phyloP scores from a whole-genome alignment of 2,888 invertebrate genomes.

The Lottia gigantea region DNA sequence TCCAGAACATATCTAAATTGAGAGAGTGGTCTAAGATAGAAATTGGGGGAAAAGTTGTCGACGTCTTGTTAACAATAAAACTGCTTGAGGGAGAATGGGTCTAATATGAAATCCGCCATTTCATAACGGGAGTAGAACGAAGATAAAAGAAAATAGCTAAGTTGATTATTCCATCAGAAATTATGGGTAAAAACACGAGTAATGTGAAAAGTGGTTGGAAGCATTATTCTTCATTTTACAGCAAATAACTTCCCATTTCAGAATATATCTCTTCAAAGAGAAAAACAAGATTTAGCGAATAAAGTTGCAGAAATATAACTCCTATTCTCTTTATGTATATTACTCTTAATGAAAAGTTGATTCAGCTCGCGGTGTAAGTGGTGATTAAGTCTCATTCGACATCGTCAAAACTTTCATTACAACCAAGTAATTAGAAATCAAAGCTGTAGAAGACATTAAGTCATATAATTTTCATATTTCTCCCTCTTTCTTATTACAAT shows the following conservation, averaged over 20 bases:
- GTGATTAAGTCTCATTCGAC: too few relatives aligned
- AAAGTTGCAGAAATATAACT: neutral
- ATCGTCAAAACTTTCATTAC: neutral
- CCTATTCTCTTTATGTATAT: conserved; percentile 5
- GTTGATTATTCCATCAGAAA: conserved; percentile 2
- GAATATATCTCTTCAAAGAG: neutral
- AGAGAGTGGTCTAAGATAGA: too few relatives aligned
- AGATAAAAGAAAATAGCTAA: conserved; percentile 7
- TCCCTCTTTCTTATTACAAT: neutral
- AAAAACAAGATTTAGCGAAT: neutral
- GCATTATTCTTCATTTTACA: conserved; percentile 4
- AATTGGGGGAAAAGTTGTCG: too few relatives aligned
- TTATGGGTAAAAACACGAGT: neutral
- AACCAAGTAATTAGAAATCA: neutral
- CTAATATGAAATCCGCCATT: too few relatives aligned
- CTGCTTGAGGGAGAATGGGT: too few relatives aligned
- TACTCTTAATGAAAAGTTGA: neutral
- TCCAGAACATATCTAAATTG: too few relatives aligned
- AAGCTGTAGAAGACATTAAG: conserved; percentile 3
- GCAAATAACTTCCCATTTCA: too few relatives aligned
- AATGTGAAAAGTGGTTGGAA: conserved; percentile 1
- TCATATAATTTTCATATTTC: conserved; percentile 8
- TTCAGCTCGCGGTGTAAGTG: too few relatives aligned
- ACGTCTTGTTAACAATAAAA: too few relatives aligned
- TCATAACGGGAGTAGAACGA: neutral